Base-by-base conservation (phyloP, 2,113 vertebrate genomes). In the Elgaria multicarinata region DNA sequence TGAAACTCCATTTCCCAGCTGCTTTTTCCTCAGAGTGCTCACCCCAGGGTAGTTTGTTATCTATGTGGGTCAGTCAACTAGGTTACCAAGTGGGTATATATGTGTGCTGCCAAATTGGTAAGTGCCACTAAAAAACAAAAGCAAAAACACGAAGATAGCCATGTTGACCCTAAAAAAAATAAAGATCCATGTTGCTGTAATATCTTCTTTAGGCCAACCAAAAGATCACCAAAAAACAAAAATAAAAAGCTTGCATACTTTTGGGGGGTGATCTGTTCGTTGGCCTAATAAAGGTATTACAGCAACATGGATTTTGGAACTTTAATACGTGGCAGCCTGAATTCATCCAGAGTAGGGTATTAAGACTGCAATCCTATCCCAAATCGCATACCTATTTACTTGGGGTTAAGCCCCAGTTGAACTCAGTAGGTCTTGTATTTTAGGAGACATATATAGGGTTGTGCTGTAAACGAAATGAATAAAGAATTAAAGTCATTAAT, bases 381-480 rank as follows among this genome's bases (percentile, higher is more conserved):
- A n/a, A n/a, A n/a, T n/a, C n/a, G n/a, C n/a, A n/a, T 53, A 46
- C 46, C 14, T 14, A 46, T 16, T 53, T 78, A 69, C 22, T n/a
- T 55, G 22, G 14, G 31, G 53, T n/a, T 50, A 36, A 85, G n/a
- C 6, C 22, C n/a, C 46, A 33, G 18, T 13, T 78, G 31, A 80
- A 69, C 14, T 71, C 64, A 36, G 26, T n/a, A 33, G 64, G 31
- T 2, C 33, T 53, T 50, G 69, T 13, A 69, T 84, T 16, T 69
- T 64, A 90, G 84, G 53, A 91, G 91, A 67, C n/a, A 12, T 91
- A 83, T 13, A 46, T 90, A 96, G 89, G 83, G 42, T 74, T 46
- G 88, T 92, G 91, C 90, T 84, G 86, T 89, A 92, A 94, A 92
- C 66, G 83, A 89, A 72, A 77, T 90, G 89, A 83, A 81, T 31